Evolutionary conservation across 2,113 vertebrate species (phyloP).

Genomic region (Trachemys scripta): DNA sequence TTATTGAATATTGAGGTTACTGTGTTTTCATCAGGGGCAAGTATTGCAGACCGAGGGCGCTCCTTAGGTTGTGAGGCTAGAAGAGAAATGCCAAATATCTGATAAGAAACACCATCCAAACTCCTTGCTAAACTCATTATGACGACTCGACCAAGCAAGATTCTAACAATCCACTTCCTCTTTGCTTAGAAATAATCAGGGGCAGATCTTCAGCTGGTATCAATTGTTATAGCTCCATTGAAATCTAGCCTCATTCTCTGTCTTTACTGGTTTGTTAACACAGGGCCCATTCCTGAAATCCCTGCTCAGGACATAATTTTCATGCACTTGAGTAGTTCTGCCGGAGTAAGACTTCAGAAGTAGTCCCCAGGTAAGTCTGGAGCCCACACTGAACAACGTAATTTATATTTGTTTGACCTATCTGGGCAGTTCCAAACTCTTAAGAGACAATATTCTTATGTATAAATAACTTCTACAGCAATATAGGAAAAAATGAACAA

Average conservation of each 20-base stretch:
- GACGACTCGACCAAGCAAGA: accelerated
- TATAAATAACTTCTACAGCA: neutral
- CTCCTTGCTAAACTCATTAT: accelerated
- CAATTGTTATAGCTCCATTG: neutral
- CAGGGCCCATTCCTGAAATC: neutral
- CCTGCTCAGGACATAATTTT: neutral
- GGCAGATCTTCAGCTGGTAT: neutral
- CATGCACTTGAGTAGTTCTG: neutral
- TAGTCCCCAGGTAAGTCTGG: neutral
- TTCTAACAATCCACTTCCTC: neutral
- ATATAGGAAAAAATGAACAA: neutral
- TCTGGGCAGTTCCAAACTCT: neutral
- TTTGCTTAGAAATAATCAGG: neutral
- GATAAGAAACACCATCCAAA: accelerated
- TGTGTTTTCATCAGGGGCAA: slow-evolving; percentile 87
- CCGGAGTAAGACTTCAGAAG: neutral
- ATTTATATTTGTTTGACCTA: neutral
- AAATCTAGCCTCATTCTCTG: neutral
- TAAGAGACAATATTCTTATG: neutral
- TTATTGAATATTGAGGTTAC: slow-evolving; percentile 66
- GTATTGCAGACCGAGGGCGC: slow-evolving; percentile 92
- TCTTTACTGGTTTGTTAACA: too few species aligned
- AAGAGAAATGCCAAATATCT: neutral
- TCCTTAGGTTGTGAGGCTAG: slow-evolving; percentile 89
- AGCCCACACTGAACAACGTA: neutral